Conservation (phyloP, 2,797 vertebrate genomes). For the Malurus leucopterus region DNA sequence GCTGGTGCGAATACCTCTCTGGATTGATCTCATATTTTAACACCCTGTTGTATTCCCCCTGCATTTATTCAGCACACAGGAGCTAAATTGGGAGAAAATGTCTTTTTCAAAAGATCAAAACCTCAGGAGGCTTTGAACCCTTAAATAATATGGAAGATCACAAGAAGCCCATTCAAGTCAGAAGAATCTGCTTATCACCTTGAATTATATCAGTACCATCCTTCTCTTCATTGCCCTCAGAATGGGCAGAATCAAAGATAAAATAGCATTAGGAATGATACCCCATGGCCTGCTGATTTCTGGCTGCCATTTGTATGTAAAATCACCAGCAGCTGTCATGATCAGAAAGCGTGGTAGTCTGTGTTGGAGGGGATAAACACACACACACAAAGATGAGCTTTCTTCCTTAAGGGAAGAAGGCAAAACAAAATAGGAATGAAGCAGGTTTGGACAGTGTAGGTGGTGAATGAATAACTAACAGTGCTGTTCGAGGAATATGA, state of each 20-base stretch:
- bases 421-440: neutral
- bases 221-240: slow-evolving; percentile 20
- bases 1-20: neutral
- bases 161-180: slow-evolving; percentile 28
- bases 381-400: neutral
- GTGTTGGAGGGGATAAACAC: neutral
- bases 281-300: slow-evolving; percentile 5
- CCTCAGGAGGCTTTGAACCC: slow-evolving; percentile 3
- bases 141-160: slow-evolving; percentile 46
- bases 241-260: slow-evolving; percentile 9
- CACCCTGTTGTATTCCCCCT: neutral
- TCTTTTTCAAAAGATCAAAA: slow-evolving; percentile 33
- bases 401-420: neutral
- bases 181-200: slow-evolving; percentile 29
- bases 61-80: neutral
- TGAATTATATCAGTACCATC: slow-evolving; percentile 28
- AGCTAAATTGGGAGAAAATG: slow-evolving; percentile 19
- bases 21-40: slow-evolving; percentile 5
- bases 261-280: slow-evolving; percentile 21
- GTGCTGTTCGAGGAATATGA: neutral
- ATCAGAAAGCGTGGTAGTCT: neutral
- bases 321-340: slow-evolving; percentile 16
- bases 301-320: slow-evolving; percentile 15
- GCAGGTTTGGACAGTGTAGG: neutral
- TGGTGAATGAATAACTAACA: neutral